Conservation (phyloP, 2,113 vertebrate genomes). For the Eublepharis macularius region DNA sequence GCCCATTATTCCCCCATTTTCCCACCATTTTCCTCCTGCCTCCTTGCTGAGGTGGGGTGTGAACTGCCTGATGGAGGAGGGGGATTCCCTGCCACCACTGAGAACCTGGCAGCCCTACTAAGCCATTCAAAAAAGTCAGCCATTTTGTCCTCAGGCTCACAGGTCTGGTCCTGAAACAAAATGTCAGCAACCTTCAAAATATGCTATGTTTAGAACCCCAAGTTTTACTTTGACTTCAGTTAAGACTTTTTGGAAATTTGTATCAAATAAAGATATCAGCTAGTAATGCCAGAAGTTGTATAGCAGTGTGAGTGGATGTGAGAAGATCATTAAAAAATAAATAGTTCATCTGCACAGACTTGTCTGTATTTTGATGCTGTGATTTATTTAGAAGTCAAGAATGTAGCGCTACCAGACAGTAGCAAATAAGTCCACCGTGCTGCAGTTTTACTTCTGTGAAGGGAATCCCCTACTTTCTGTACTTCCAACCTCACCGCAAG, state of each 20-base stretch:
- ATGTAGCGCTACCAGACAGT: not conserved
- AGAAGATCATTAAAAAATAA: slow-evolving; percentile 7
- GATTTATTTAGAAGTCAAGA: slow-evolving; percentile 3
- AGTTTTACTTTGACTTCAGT: not conserved
- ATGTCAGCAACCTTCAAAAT: not conserved
- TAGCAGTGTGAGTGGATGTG: not conserved
- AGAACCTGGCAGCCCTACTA: too few species aligned
- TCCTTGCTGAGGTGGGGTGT: too few species aligned
- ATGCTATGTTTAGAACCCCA: not conserved
- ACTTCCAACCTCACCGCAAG: not conserved
- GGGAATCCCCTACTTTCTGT: not conserved
- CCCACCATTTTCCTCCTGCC: too few species aligned
- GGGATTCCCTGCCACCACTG: too few species aligned
- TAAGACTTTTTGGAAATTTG: not conserved
- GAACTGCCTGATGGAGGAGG: too few species aligned
- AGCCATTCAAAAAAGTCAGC: too few species aligned
- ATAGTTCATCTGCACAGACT: slow-evolving; percentile 1
- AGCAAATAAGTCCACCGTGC: not conserved
- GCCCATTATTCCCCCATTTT: too few species aligned
- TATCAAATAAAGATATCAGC: not conserved
- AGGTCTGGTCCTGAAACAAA: not conserved
- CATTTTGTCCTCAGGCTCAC: not conserved
- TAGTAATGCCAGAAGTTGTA: not conserved
- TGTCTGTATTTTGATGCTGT: not conserved
- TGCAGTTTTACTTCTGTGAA: not conserved